phyloP scores from a whole-genome alignment of 1,140 invertebrate genomes.

The Parasteatoda tepidariorum region DNA sequence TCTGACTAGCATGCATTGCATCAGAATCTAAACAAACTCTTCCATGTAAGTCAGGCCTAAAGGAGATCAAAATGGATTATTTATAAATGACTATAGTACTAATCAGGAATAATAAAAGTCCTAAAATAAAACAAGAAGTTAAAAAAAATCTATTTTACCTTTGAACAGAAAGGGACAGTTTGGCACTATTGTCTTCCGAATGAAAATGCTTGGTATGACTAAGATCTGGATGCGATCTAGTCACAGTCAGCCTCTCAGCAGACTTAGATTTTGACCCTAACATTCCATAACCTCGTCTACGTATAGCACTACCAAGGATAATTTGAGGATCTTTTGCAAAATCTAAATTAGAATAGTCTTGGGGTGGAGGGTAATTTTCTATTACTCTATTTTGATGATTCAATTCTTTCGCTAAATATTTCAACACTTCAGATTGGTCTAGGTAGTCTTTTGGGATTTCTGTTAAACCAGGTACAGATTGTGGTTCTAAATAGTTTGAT shows the following conservation, averaged over 20 bases:
- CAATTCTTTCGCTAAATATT: conserved; percentile 72
- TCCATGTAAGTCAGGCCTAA: conserved; percentile 73
- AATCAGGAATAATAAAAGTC: background rate
- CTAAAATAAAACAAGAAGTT: background rate
- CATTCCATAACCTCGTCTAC: conserved; percentile 11
- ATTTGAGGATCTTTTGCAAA: background rate
- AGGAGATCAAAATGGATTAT: background rate
- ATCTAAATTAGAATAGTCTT: conserved; percentile 14
- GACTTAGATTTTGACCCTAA: conserved; percentile 41
- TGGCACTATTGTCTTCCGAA: conserved; percentile 52
- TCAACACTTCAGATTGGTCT: conserved; percentile 84
- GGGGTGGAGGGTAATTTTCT: conserved; percentile 21
- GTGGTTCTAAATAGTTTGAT: conserved; percentile 33
- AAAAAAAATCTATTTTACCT: conserved; percentile 33
- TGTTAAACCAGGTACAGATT: conserved; percentile 78
- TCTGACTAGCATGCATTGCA: conserved; percentile 68
- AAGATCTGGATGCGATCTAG: conserved; percentile 82
- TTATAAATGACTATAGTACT: background rate
- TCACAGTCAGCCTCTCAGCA: conserved; percentile 66
- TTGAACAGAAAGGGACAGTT: conserved; percentile 14
- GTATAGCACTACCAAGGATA: background rate
- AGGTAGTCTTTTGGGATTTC: conserved; percentile 88
- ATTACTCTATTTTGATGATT: conserved; percentile 64
- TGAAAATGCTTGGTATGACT: conserved; percentile 60
- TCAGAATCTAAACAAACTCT: conserved; percentile 73